Evolutionary conservation across 2,888 invertebrate genomes (phyloP).

Genomic region (Muscina levida): DNA sequence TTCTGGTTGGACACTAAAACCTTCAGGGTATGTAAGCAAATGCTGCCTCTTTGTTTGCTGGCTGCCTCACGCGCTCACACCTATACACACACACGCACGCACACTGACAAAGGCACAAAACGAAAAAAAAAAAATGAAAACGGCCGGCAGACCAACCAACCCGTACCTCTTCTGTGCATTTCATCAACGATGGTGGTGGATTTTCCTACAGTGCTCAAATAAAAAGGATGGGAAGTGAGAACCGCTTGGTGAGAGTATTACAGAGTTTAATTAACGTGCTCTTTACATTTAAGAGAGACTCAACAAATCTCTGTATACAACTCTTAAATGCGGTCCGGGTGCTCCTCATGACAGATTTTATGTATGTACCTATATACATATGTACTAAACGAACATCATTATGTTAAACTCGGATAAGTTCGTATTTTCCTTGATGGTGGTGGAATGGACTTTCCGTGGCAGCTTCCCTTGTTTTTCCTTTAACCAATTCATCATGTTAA

Average conservation of each 20-base stretch:
- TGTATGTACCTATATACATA: too few relatives aligned
- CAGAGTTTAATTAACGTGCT: too few relatives aligned
- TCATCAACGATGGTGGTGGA: slow-evolving; percentile 46
- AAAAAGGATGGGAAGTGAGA: not conserved
- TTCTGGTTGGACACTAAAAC: slow-evolving; percentile 78
- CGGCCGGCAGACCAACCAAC: slow-evolving; percentile 41
- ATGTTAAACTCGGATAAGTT: too few relatives aligned
- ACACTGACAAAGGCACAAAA: not conserved
- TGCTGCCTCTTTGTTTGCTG: slow-evolving; percentile 58
- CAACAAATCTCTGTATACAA: slow-evolving; percentile 5
- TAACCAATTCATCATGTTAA: too few relatives aligned
- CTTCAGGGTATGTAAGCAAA: slow-evolving; percentile 78
- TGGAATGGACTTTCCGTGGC: too few relatives aligned
- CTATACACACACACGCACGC: slow-evolving; percentile 28
- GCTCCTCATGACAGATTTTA: too few relatives aligned
- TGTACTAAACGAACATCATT: too few relatives aligned
- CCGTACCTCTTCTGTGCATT: slow-evolving; percentile 47
- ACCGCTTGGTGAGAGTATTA: too few relatives aligned
- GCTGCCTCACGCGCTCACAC: slow-evolving; percentile 42
- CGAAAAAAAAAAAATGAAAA: slow-evolving; percentile 46
- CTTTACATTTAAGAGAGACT: not conserved
- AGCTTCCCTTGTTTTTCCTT: too few relatives aligned
- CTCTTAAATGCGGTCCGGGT: not conserved
- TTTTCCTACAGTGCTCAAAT: slow-evolving; percentile 28
- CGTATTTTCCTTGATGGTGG: too few relatives aligned